Percentiles rank a stretch among this genome's conserved stretches.
Evolutionary conservation across 64 coral and sea anemone genomes (phyloP).

Genomic region (Porites australiensis): DNA sequence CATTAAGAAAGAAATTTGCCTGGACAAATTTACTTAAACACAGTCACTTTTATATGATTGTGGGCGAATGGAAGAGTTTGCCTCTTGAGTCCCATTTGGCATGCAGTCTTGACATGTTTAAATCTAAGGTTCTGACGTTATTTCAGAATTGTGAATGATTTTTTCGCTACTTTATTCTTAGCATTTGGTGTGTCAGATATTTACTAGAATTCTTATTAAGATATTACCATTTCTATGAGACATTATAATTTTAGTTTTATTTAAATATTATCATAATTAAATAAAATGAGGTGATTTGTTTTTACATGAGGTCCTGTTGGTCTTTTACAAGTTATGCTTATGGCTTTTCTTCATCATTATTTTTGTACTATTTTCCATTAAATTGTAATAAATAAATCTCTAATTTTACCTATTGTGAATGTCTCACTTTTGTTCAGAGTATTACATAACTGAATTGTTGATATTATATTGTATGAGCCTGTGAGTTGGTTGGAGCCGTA

Average conservation of each 20-base stretch:
- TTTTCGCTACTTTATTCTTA: too few relatives aligned
- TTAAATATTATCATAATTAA: not conserved
- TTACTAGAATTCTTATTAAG: too few relatives aligned
- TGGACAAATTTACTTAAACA: constrained; percentile 46
- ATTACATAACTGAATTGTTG: too few relatives aligned
- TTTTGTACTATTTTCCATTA: not conserved
- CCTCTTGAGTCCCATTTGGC: constrained; percentile 34
- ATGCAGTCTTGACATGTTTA: constrained; percentile 30
- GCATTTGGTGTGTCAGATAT: too few relatives aligned
- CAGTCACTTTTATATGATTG: constrained; percentile 43
- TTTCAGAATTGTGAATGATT: too few relatives aligned
- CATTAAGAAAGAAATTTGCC: constrained; percentile 48
- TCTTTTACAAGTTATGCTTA: not conserved
- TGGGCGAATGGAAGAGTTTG: constrained; percentile 46
- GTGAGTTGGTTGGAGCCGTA: too few relatives aligned
- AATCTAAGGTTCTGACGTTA: constrained; percentile 8
- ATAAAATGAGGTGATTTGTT: constrained; percentile 37
- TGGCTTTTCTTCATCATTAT: not conserved
- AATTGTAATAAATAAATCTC: constrained; percentile 5
- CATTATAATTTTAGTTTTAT: too few relatives aligned
- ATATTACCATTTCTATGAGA: too few relatives aligned
- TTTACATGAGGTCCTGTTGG: not conserved
- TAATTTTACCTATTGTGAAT: too few relatives aligned
- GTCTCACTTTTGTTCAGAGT: too few relatives aligned
- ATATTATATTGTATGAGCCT: too few relatives aligned